Conservation (phyloP, 2,797 vertebrate genomes). For the Pogoniulus pusillus region DNA sequence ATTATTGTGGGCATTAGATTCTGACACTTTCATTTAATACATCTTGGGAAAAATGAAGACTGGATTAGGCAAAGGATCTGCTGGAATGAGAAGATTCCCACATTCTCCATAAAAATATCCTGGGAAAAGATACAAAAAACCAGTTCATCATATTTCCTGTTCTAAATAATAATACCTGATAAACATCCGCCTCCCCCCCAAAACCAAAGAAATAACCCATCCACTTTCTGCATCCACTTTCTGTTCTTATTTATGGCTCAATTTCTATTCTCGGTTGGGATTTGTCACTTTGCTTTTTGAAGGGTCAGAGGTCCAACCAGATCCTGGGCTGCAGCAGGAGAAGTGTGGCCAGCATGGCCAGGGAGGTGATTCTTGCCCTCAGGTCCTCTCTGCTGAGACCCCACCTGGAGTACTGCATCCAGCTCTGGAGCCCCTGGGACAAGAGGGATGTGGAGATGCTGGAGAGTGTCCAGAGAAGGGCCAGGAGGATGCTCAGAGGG, state of each 20-base stretch:
- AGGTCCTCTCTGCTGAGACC: too few species aligned
- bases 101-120: not conserved
- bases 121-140: not conserved
- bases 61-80: not conserved
- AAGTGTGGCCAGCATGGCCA: too few species aligned
- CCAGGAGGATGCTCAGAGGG: too few species aligned
- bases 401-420: too few species aligned
- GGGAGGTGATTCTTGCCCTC: too few species aligned
- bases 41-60: not conserved
- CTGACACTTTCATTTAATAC: not conserved
- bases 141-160: not conserved
- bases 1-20: not conserved
- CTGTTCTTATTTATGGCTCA: not conserved
- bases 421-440: too few species aligned
- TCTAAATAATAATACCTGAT: not conserved
- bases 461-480: too few species aligned
- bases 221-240: fast-evolving
- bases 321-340: too few species aligned
- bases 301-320: too few species aligned
- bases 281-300: not conserved
- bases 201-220: not conserved
- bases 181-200: not conserved
- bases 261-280: not conserved
- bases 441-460: too few species aligned
- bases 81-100: not conserved